These are phyloP conservation scores for Archivesica marissinica DNA, from an alignment of 1,140 invertebrate genomes.

Conservation along the genomic window DNA sequence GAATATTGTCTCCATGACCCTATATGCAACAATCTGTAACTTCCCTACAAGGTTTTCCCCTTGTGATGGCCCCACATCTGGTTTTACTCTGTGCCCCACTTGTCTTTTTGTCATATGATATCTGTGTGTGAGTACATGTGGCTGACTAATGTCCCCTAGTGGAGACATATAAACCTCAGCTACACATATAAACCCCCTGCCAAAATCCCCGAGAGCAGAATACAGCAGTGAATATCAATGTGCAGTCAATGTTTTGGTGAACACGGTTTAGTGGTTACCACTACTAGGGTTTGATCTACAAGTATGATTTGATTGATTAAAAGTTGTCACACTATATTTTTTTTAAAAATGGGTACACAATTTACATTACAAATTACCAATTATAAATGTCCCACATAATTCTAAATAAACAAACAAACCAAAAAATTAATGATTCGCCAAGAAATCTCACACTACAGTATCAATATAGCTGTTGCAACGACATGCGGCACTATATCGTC, in stretches of 20 bases:
- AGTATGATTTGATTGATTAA: too few species aligned
- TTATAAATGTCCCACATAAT: too few species aligned
- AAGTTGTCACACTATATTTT: too few species aligned
- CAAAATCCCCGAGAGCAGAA: neutral
- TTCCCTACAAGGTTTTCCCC: neutral
- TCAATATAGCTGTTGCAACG: too few species aligned
- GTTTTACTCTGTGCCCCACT: conserved; percentile 29
- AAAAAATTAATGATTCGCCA: too few species aligned
- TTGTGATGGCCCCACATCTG: conserved; percentile 39
- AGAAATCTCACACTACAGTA: too few species aligned
- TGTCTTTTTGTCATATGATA: conserved; percentile 51
- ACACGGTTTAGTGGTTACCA: neutral
- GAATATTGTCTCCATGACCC: neutral
- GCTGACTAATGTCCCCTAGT: conserved; percentile 1
- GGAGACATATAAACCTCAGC: conserved; percentile 19
- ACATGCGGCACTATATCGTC: too few species aligned
- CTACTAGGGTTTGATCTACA: too few species aligned
- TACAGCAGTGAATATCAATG: neutral
- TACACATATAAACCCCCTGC: neutral
- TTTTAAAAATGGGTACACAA: too few species aligned
- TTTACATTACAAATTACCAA: too few species aligned
- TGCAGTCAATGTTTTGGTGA: neutral
- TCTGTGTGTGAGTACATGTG: neutral
- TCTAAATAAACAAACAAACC: too few species aligned
- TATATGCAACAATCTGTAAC: neutral